Conservation (phyloP, 2,797 vertebrate genomes). For the Eurystomus glaucurus region DNA sequence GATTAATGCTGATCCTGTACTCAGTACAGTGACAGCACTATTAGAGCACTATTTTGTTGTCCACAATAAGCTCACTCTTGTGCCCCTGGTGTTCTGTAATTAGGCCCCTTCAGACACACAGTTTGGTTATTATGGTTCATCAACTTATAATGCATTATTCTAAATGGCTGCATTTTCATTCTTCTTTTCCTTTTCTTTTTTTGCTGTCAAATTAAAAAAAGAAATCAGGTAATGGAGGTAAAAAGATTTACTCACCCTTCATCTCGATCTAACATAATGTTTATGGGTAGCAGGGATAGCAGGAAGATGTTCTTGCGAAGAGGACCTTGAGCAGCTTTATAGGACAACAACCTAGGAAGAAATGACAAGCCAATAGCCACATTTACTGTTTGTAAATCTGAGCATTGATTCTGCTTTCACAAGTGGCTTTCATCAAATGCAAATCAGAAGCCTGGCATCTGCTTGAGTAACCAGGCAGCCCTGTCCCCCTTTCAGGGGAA, state of each 20-base stretch:
- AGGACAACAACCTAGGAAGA: conserved; percentile 68
- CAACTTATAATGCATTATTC: conserved; percentile 48
- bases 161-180: conserved; percentile 40
- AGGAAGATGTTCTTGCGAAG: conserved; percentile 42
- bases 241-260: conserved; percentile 74
- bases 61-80: conserved; percentile 59
- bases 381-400: conserved; percentile 75
- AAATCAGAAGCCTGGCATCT: conserved; percentile 79
- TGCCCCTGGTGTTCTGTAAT: conserved; percentile 53
- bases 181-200: background rate
- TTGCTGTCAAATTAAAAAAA: background rate
- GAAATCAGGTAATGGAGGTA: background rate
- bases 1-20: conserved; percentile 33
- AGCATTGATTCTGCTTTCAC: conserved; percentile 76
- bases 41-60: conserved; percentile 49
- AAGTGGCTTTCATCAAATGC: conserved; percentile 78
- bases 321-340: conserved; percentile 67
- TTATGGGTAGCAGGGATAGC: background rate
- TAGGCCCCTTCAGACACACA: conserved; percentile 59
- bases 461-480: conserved; percentile 76
- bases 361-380: conserved; percentile 72
- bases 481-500: conserved; percentile 75
- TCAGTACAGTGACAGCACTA: conserved; percentile 29
- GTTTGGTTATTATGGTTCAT: conserved; percentile 61
- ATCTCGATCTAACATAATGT: conserved; percentile 65